Evolutionary conservation across 2,797 vertebrate species (phyloP).

Genomic region (Scleropages formosus): DNA sequence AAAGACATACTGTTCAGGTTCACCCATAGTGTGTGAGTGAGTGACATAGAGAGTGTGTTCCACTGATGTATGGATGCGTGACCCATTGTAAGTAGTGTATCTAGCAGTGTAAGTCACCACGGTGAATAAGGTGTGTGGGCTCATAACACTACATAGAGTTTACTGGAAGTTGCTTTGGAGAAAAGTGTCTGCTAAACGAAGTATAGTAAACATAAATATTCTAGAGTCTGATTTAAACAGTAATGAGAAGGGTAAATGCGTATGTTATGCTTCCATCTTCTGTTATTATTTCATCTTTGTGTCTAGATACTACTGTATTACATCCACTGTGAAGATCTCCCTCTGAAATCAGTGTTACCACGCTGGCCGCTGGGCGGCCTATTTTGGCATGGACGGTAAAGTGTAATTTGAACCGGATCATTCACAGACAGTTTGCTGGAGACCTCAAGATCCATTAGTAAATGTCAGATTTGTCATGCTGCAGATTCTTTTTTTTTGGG

Average conservation of each 20-base stretch:
- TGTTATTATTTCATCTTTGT: slow-evolving; percentile 28
- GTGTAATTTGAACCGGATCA: slow-evolving; percentile 49
- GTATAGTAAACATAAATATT: not conserved
- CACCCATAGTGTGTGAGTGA: too few species aligned
- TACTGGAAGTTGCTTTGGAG: too few species aligned
- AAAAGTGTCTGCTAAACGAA: too few species aligned
- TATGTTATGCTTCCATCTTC: too few species aligned
- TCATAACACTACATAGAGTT: too few species aligned
- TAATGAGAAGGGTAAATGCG: not conserved
- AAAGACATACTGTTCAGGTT: too few species aligned
- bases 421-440: slow-evolving; percentile 40
- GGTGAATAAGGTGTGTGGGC: too few species aligned
- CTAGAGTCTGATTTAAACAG: slow-evolving; percentile 13
- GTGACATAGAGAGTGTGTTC: too few species aligned
- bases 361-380: slow-evolving; percentile 14
- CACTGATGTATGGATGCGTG: too few species aligned
- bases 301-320: not conserved
- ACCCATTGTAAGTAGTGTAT: too few species aligned
- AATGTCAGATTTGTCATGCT: slow-evolving; percentile 62
- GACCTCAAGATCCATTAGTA: slow-evolving; percentile 57
- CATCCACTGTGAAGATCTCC: not conserved
- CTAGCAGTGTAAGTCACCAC: too few species aligned
- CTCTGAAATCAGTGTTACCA: slow-evolving; percentile 38
- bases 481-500: slow-evolving; percentile 53
- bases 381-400: slow-evolving; percentile 40